A percentile compares a stretch with the other conserved stretches of the same genome.
Evolutionary conservation across 2,888 invertebrate genomes (phyloP).

Genomic region (Trichopoda pennipes): DNA sequence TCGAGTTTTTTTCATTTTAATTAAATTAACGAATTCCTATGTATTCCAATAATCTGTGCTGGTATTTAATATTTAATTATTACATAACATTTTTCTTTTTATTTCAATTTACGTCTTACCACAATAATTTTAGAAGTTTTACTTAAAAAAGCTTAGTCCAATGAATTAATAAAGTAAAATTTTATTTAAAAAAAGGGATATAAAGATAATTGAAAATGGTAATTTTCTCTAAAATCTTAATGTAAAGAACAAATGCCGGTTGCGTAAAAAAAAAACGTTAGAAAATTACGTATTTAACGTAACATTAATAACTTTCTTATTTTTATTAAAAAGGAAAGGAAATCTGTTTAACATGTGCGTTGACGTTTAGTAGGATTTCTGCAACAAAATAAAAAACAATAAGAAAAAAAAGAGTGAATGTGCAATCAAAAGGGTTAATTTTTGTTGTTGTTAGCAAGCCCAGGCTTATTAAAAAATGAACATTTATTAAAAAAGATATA

Average conservation of each 20-base stretch:
- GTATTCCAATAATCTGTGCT: too few species aligned
- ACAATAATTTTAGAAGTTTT: background rate
- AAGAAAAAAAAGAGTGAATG: slow-evolving; percentile 30
- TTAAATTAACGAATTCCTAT: too few species aligned
- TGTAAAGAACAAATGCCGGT: slow-evolving; percentile 39
- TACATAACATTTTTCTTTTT: slow-evolving; percentile 22
- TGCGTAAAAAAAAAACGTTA: slow-evolving; percentile 23
- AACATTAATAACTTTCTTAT: slow-evolving; percentile 12
- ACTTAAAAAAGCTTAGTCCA: background rate
- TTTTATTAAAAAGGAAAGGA: slow-evolving; percentile 18
- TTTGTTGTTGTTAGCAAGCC: slow-evolving; percentile 39
- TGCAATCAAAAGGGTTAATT: slow-evolving; percentile 18
- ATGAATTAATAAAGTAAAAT: background rate
- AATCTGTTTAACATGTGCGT: slow-evolving; percentile 69
- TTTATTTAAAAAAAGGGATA: slow-evolving; percentile 39
- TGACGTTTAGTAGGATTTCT: slow-evolving; percentile 71
- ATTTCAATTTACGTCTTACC: background rate
- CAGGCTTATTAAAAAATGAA: slow-evolving; percentile 21
- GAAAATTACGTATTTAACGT: slow-evolving; percentile 49
- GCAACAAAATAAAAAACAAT: slow-evolving; percentile 68
- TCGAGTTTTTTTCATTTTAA: too few species aligned
- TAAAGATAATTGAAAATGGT: slow-evolving; percentile 34
- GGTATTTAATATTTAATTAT: too few species aligned
- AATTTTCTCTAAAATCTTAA: slow-evolving; percentile 31
- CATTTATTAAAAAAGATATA: slow-evolving; percentile 41